Percentiles rank a stretch among this genome's conserved stretches.
phyloP scores from a whole-genome alignment of 35 echinoderm and acorn worm genomes.

The Stichopus chloronotus region DNA sequence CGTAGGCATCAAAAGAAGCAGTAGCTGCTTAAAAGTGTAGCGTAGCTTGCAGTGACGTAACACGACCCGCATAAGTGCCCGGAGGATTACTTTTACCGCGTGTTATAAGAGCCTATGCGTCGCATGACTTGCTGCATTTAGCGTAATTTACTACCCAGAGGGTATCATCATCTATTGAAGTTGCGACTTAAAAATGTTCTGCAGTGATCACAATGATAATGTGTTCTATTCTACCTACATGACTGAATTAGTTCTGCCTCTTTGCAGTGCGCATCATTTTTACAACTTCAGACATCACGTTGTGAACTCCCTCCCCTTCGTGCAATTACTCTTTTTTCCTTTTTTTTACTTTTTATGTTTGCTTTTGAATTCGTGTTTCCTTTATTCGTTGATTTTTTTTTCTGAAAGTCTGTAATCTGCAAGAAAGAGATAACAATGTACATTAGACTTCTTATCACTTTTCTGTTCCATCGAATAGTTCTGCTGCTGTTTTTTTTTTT shows the following conservation, averaged over 20 bases:
- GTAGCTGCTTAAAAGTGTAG: neutral
- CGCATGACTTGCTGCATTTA: neutral
- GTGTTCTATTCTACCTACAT: neutral
- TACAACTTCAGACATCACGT: too few species aligned
- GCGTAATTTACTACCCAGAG: neutral
- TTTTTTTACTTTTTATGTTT: too few species aligned
- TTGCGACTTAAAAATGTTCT: neutral
- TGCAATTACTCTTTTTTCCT: too few species aligned
- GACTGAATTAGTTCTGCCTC: neutral
- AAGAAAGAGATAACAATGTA: too few species aligned
- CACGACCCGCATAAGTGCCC: neutral
- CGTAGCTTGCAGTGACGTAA: neutral
- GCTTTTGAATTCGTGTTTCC: too few species aligned
- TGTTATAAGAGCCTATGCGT: neutral
- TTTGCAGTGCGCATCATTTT: too few species aligned
- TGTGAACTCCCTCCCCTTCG: too few species aligned
- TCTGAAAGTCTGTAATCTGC: too few species aligned
- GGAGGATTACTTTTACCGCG: neutral
- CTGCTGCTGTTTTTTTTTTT: too few species aligned
- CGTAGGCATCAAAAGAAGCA: neutral
- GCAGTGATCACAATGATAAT: neutral
- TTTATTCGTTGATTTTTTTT: too few species aligned
- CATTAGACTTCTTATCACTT: too few species aligned
- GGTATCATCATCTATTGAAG: neutral
- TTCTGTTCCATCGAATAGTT: too few species aligned